These are phyloP conservation scores for Peromyscus leucopus DNA, from an alignment of 2,113 vertebrate genomes.

Conservation along the genomic window DNA sequence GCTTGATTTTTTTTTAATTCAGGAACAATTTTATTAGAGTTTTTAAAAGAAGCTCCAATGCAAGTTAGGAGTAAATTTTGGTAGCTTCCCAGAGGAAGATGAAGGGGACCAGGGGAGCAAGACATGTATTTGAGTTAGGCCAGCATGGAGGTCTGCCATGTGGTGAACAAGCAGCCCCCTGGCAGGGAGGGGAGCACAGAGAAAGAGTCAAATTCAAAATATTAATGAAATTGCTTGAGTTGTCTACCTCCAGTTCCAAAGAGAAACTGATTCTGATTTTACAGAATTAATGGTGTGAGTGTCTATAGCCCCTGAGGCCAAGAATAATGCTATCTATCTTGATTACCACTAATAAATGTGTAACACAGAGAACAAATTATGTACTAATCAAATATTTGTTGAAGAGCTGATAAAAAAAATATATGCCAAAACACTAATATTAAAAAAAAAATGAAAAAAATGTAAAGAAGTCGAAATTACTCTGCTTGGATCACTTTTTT, in stretches of 20 bases:
- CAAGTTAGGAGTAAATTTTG: neutral
- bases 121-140: neutral
- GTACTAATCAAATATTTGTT: constrained; percentile 66
- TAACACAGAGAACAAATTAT: constrained; percentile 11
- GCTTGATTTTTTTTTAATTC: neutral
- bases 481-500: too few species aligned
- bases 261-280: constrained; percentile 25
- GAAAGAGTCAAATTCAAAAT: neutral
- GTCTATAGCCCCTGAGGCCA: neutral
- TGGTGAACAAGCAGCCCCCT: neutral
- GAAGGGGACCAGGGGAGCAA: neutral
- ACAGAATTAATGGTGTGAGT: constrained; percentile 12
- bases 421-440: too few species aligned
- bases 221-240: neutral
- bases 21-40: neutral
- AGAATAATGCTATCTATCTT: neutral
- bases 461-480: too few species aligned
- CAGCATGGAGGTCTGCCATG: neutral
- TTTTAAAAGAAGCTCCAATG: neutral
- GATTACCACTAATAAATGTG: neutral
- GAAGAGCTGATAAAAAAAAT: neutral
- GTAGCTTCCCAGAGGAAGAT: neutral
- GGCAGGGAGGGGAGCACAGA: neutral
- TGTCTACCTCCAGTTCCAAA: constrained; percentile 26
- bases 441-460: too few species aligned